Evolutionary conservation across 1,140 invertebrate genomes (phyloP).

Genomic region (Sitodiplosis mosellana): DNA sequence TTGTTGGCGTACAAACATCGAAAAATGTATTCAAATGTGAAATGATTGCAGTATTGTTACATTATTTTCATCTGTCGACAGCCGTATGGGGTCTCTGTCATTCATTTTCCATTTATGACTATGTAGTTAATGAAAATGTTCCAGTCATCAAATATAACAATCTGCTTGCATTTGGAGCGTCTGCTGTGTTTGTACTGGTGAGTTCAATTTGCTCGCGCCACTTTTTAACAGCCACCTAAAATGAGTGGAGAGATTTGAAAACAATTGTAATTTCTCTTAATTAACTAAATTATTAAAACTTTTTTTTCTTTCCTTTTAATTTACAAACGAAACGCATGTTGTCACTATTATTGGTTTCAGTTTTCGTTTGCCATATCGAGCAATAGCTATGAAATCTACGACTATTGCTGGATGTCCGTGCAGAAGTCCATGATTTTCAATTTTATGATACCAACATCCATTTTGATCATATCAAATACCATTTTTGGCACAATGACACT

Average conservation of each 20-base stretch:
- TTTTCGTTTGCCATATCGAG: constrained; percentile 38
- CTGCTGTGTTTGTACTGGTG: constrained; percentile 35
- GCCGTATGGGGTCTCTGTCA: constrained; percentile 43
- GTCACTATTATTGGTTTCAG: constrained; percentile 23
- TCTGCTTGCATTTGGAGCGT: constrained; percentile 31
- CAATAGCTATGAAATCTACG: constrained; percentile 44
- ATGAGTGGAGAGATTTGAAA: neutral
- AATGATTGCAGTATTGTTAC: constrained; percentile 39
- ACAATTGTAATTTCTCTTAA: neutral
- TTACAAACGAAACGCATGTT: neutral
- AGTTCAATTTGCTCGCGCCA: constrained; percentile 10
- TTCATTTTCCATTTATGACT: constrained; percentile 25
- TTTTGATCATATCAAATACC: constrained; percentile 40
- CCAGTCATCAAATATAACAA: constrained; percentile 28
- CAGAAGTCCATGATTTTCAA: constrained; percentile 51
- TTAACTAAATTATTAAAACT: neutral
- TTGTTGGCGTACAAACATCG: constrained; percentile 35
- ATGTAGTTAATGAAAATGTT: constrained; percentile 16
- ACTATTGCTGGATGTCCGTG: constrained; percentile 54
- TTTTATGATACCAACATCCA: constrained; percentile 45
- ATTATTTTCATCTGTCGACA: constrained; percentile 46
- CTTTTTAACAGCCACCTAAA: neutral
- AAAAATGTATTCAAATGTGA: constrained; percentile 37
- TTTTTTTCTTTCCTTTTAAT: neutral
- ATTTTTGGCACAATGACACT: constrained; percentile 23